Conservation (phyloP, 1,140 invertebrate genomes). For the Copidosoma floridanum region DNA sequence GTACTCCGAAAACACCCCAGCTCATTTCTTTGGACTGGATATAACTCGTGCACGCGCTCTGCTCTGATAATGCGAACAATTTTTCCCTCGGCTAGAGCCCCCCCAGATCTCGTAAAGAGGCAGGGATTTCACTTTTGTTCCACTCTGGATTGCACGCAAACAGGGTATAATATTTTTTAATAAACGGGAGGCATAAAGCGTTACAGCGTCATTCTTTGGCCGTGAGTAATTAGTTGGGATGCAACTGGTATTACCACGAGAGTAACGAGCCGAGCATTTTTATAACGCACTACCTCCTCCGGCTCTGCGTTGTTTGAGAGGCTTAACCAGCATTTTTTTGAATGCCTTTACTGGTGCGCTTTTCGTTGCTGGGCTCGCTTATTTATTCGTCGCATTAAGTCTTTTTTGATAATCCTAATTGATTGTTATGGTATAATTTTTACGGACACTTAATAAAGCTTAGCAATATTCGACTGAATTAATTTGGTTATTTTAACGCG, state of each 20-base stretch:
- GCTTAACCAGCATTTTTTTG: too few species aligned
- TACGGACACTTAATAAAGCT: neutral
- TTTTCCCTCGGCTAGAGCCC: too few species aligned
- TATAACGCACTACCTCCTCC: too few species aligned
- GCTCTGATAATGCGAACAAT: slow-evolving; percentile 14
- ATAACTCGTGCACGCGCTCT: slow-evolving; percentile 3
- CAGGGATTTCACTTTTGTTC: neutral
- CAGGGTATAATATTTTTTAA: too few species aligned
- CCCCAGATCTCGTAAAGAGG: too few species aligned
- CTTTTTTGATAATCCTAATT: neutral
- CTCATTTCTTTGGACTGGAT: slow-evolving; percentile 25
- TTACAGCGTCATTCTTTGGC: too few species aligned
- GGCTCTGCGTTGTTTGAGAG: too few species aligned
- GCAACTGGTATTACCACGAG: too few species aligned
- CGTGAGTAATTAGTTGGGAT: too few species aligned
- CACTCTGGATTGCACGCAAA: neutral
- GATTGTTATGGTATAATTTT: neutral
- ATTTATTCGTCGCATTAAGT: neutral
- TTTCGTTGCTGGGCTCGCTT: too few species aligned
- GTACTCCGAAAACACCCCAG: slow-evolving; percentile 12
- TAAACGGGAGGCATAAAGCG: too few species aligned
- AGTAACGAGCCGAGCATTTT: too few species aligned
- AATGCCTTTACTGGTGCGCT: neutral
- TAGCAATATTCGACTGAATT: neutral
- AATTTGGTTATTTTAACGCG: neutral